A percentile compares a stretch with the other conserved stretches of the same genome.
These are phyloP conservation scores for Colius striatus DNA, from an alignment of 2,113 vertebrate genomes.

Conservation along the genomic window DNA sequence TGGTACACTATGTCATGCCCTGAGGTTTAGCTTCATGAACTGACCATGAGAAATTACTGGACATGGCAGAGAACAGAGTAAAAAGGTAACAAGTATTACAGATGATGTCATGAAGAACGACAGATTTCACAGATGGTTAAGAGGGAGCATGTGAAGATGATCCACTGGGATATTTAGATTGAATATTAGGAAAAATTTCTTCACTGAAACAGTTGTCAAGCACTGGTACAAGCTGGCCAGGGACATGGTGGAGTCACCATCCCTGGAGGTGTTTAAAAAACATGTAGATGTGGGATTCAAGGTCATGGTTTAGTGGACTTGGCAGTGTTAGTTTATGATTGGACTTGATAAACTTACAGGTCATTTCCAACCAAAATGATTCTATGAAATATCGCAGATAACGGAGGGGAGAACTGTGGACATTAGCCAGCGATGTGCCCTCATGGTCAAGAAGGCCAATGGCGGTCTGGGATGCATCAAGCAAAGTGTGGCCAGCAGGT, in stretches of 20 bases:
- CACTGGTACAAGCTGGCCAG: neutral
- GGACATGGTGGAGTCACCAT: neutral
- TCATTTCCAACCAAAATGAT: neutral
- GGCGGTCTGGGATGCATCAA: no score
- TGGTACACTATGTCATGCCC: neutral
- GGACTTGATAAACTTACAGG: neutral
- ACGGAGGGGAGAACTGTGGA: neutral
- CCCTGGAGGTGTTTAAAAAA: no score
- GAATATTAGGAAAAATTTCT: neutral
- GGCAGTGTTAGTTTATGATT: neutral
- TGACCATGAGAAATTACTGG: neutral
- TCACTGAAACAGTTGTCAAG: neutral
- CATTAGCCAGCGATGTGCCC: no score
- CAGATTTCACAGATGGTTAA: neutral
- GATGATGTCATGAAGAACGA: neutral
- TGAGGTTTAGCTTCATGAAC: neutral
- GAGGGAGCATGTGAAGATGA: neutral
- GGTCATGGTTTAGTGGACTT: neutral
- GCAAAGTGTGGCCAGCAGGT: no score
- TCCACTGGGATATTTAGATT: neutral
- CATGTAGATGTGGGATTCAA: neutral
- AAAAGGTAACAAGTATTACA: neutral
- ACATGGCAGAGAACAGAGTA: neutral
- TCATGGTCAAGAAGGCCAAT: no score
- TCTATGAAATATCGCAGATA: neutral